Conservation (phyloP, 2,113 vertebrate species). For the Thalassarche chlororhynchos region DNA sequence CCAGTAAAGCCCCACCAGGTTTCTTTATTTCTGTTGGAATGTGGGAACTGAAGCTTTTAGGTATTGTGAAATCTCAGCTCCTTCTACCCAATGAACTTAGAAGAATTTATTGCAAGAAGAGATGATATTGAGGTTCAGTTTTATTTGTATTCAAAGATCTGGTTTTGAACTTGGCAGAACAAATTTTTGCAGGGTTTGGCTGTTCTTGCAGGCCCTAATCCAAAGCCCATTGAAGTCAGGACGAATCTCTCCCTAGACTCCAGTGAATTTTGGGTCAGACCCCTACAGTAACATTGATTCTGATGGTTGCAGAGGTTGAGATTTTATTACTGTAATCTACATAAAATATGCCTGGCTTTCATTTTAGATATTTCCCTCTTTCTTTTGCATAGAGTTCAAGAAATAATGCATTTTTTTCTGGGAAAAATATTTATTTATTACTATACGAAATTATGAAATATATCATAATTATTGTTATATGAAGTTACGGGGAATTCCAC, state of each 20-base stretch:
- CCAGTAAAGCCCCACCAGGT: constrained; percentile 2
- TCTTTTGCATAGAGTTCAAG: neutral
- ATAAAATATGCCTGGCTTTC: constrained; percentile 50
- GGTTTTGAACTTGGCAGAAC: constrained; percentile 63
- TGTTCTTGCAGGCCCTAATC: constrained; percentile 50
- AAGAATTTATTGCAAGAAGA: constrained; percentile 55
- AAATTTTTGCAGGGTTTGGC: constrained; percentile 58
- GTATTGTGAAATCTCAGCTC: constrained; percentile 48
- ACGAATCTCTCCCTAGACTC: constrained; percentile 57
- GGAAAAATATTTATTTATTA: neutral
- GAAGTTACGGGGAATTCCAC: neutral
- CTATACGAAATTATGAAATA: neutral
- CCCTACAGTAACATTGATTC: constrained; percentile 50
- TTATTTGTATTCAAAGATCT: constrained; percentile 62
- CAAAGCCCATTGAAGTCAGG: constrained; percentile 58
- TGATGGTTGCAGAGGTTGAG: constrained; percentile 43
- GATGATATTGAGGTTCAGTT: constrained; percentile 60
- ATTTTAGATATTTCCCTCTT: constrained; percentile 14
- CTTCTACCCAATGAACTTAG: constrained; percentile 11
- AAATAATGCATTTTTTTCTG: neutral
- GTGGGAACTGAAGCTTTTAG: constrained; percentile 36
- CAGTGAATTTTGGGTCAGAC: constrained; percentile 62
- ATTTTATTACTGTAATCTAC: constrained; percentile 59
- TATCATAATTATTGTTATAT: neutral
- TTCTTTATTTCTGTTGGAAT: constrained; percentile 51